Evolutionary conservation across 1,140 invertebrate genomes (phyloP), one percentile per base, ranked within the genome.

Genomic region (Bombus haemorrhoidalis): DNA sequence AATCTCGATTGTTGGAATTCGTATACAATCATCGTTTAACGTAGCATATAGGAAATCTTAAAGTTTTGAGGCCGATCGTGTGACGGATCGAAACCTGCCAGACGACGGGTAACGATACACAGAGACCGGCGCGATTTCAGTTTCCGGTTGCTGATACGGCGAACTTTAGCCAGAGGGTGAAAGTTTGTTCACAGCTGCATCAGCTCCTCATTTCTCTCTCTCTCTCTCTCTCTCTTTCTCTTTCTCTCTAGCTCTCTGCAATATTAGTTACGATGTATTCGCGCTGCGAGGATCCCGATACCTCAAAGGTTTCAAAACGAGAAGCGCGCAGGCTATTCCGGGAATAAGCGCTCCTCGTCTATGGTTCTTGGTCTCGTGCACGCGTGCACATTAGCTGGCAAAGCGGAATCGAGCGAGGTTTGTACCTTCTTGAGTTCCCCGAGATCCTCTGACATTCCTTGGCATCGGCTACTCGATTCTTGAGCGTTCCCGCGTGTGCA

Each of bases 281-380:
- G 57, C 64, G 83, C 87, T 90, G 83, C 86, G 87, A 82, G 87
- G 86, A 79, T 91, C 79, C 71, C 87, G 82, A 91, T 91, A 91
- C 87, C 82, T 91, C 90, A 91, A 91, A 91, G 87, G 89, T 75
- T 78, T 80, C 57, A 74, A 90, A 91, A 89, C 62, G 81, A 87
- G 89, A 59, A 72, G 81, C 62, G 80, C 32, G 64, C 68, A 37
- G 62, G 72, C 71, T 90, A 87, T 90, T 91, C 86, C 91, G 76
- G 89, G 89, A 89, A 86, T 86, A 87, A 76, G 76, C 74, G 64
- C 74, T 74, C 59, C 69, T 71, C 74, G 25, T 12, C 25, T 9
- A 25, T 41, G 37, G n/a, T 59, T 78, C 66, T 74, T 62, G 81
- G 69, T 73, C 81, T 57, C 68, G 53, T 43, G 57, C 68, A 28